phyloP scores from a whole-genome alignment of 2,113 vertebrate species.

The Gasterosteus nipponicus region DNA sequence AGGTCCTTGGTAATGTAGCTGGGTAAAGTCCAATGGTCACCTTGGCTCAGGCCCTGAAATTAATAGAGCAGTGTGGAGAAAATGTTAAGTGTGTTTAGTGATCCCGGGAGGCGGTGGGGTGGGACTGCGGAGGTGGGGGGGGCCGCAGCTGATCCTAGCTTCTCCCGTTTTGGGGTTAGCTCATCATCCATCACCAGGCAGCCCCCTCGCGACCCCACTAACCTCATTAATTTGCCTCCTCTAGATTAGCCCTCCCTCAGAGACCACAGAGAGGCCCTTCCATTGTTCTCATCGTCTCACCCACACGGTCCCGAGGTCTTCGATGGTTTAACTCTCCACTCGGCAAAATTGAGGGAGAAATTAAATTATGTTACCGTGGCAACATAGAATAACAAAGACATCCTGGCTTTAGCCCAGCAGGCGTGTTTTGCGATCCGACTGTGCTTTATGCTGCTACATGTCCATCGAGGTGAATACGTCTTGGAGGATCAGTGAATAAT shows the following conservation, averaged over 20 bases:
- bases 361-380: conserved; percentile 69
- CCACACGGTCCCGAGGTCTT: conserved; percentile 45
- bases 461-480: conserved; percentile 27
- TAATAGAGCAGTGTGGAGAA: conserved; percentile 62
- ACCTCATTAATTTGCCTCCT: conserved; percentile 78
- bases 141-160: conserved; percentile 40
- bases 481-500: conserved; percentile 46
- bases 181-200: conserved; percentile 70
- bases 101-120: conserved; percentile 48
- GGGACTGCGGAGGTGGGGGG: neutral
- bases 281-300: conserved; percentile 64
- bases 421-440: conserved; percentile 32
- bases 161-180: conserved; percentile 65
- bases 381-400: conserved; percentile 46
- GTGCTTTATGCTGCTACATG: conserved; percentile 25
- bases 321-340: conserved; percentile 58
- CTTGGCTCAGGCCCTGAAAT: conserved; percentile 58
- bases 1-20: conserved; percentile 43
- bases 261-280: conserved; percentile 61
- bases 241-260: conserved; percentile 69
- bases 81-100: conserved; percentile 74
- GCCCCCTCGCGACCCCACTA: conserved; percentile 54
- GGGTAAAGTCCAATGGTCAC: conserved; percentile 61
- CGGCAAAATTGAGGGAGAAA: conserved; percentile 49
- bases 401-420: conserved; percentile 29